Conservation (phyloP, 2,113 vertebrate genomes). For the Lasiurus borealis region DNA sequence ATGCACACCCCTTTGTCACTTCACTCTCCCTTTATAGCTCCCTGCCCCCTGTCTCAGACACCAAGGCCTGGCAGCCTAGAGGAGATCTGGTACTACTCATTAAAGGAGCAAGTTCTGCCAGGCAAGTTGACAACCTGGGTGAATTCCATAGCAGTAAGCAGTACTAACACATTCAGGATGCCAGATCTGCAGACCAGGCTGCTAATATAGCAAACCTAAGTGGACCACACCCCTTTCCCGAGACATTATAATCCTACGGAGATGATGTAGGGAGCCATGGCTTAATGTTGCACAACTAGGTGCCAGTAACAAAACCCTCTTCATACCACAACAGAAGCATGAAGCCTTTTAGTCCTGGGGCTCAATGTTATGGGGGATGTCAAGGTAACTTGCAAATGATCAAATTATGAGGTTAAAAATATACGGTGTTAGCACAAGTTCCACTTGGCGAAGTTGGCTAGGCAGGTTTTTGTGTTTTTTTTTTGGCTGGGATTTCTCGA, state of each 20-base stretch:
- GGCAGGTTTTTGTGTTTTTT: conserved; percentile 62
- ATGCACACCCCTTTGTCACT: not conserved
- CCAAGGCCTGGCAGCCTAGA: not conserved
- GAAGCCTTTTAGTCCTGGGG: conserved; percentile 19
- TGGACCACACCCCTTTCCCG: not conserved
- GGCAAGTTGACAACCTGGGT: not conserved
- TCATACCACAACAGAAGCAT: not conserved
- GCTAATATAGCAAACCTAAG: not conserved
- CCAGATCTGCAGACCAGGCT: not conserved
- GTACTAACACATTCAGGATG: not conserved
- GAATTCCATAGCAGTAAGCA: not conserved
- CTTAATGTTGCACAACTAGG: not conserved
- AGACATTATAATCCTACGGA: conserved; percentile 55
- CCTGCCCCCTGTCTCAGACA: not conserved
- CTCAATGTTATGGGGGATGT: not conserved
- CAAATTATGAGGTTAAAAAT: conserved; percentile 24
- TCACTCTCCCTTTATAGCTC: not conserved
- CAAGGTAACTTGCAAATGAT: not conserved
- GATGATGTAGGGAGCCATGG: not conserved
- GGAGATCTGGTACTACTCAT: not conserved
- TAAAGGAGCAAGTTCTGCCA: not conserved
- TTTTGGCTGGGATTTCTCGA: conserved; percentile 56
- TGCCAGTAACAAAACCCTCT: conserved; percentile 14
- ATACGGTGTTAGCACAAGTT: conserved; percentile 4
- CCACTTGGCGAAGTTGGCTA: conserved; percentile 5